Evolutionary conservation across 35 echinoderm and acorn worm genomes (phyloP).

Genomic region (Ophiothrix spiculata): DNA sequence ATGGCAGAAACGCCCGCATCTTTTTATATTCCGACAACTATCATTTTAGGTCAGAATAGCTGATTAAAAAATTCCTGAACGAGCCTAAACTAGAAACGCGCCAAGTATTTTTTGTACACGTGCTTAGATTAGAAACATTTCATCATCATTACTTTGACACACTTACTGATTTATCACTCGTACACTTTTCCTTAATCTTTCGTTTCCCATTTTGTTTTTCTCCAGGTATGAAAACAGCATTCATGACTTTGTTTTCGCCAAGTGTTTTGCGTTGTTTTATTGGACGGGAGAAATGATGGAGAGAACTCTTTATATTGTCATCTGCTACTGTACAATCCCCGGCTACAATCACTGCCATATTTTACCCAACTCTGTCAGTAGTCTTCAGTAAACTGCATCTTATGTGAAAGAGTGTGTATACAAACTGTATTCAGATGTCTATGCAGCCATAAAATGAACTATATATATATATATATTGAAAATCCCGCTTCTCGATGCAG

Average conservation of each 20-base stretch:
- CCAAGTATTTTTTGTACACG: background rate
- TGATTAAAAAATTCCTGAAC: background rate
- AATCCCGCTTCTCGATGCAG: background rate
- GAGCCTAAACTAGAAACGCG: background rate
- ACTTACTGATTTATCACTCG: no score
- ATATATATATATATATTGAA: background rate
- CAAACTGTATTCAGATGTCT: background rate
- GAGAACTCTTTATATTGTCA: background rate
- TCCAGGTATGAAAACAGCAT: background rate
- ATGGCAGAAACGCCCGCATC: no score
- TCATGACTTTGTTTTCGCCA: background rate
- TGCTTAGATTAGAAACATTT: no score
- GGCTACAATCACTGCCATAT: conserved; percentile 1
- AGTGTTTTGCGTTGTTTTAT: background rate
- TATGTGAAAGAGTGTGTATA: background rate
- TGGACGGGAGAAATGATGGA: background rate
- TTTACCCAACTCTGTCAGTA: background rate
- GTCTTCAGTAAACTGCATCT: background rate
- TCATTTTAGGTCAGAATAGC: background rate
- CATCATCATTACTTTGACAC: no score
- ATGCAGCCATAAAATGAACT: conserved; percentile 4
- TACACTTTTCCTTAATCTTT: background rate
- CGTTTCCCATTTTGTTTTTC: background rate
- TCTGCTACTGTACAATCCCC: background rate
- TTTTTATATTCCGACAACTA: no score